These are phyloP conservation scores for Melanotaenia duboulayi DNA, from an alignment of 2,113 vertebrate genomes.

Conservation along the genomic window DNA sequence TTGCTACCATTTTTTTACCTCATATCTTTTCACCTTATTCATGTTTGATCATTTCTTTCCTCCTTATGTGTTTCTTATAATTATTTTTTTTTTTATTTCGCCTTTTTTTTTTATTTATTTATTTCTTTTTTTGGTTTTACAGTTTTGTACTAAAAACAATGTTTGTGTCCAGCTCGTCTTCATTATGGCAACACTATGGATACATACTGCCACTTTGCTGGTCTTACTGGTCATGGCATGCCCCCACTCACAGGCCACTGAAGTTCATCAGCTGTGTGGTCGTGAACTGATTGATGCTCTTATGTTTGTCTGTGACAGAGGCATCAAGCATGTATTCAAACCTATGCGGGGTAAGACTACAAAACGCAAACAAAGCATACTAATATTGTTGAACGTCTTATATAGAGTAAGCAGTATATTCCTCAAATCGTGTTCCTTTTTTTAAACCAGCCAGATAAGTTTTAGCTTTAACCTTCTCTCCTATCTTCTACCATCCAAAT, in stretches of 20 bases:
- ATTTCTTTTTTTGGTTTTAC: no score
- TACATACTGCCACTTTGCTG: constrained; percentile 80
- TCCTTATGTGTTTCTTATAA: no score
- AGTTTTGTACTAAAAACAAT: not conserved
- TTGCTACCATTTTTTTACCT: no score
- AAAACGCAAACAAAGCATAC: constrained; percentile 7
- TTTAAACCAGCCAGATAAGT: constrained; percentile 14
- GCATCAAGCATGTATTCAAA: constrained; percentile 76
- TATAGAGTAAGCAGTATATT: not conserved
- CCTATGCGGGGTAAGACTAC: constrained; percentile 80
- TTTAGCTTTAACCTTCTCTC: constrained; percentile 6
- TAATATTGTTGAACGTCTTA: no score
- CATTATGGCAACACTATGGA: constrained; percentile 87
- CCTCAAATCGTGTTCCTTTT: not conserved
- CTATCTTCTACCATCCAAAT: constrained; percentile 44
- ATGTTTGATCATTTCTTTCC: not conserved
- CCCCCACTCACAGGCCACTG: constrained; percentile 47
- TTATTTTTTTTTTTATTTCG: no score
- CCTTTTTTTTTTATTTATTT: no score
- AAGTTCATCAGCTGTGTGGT: constrained; percentile 87
- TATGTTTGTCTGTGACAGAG: no score
- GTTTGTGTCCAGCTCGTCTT: constrained; percentile 2
- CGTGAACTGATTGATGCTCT: constrained; percentile 90
- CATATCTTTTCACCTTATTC: not conserved
- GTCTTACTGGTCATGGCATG: constrained; percentile 78